phyloP scores from a whole-genome alignment of 2,113 vertebrate species.

The Sorex araneus region DNA sequence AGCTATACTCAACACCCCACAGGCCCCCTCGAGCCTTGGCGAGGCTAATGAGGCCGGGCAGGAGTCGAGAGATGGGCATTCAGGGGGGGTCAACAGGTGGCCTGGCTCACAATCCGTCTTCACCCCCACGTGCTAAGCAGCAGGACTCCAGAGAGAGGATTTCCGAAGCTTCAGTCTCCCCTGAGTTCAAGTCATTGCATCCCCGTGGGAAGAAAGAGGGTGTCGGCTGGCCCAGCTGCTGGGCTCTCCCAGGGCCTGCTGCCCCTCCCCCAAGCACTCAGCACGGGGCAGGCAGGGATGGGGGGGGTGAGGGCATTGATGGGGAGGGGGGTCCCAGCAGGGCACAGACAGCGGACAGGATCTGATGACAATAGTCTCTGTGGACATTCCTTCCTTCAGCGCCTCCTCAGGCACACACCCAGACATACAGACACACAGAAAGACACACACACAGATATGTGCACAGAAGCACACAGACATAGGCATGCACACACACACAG shows the following conservation, averaged over 20 bases:
- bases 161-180: neutral
- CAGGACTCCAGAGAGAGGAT: neutral
- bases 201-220: neutral
- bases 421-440: neutral
- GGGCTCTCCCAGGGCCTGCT: neutral
- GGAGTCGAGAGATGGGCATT: conserved; percentile 55
- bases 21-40: conserved; percentile 14
- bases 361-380: neutral
- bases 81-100: neutral
- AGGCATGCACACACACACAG: neutral
- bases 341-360: neutral
- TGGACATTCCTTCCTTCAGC: neutral
- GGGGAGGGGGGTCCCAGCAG: neutral
- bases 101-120: conserved; percentile 52
- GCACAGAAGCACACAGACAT: no score
- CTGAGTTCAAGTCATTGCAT: conserved; percentile 68
- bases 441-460: no score
- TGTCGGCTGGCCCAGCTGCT: neutral
- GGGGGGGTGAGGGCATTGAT: neutral
- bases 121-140: neutral
- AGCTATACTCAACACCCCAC: neutral
- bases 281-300: neutral
- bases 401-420: no score
- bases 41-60: conserved; percentile 54
- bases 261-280: neutral